Conservation (phyloP, 2,888 invertebrate genomes). For the Cantharis rustica region DNA sequence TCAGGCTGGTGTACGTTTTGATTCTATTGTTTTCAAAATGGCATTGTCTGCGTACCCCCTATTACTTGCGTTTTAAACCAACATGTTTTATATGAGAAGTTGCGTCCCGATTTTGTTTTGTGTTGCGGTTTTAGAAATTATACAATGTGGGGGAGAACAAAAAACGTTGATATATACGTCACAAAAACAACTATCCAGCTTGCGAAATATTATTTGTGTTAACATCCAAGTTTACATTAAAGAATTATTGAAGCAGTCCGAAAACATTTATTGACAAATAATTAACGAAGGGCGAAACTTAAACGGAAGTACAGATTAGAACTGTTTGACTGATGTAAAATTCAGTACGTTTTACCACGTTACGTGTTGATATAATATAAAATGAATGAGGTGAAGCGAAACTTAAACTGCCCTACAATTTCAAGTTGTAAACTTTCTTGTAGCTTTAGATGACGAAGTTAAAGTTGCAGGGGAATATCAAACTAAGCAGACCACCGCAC, state of each 20-base stretch:
- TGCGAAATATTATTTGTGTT: constrained; percentile 8
- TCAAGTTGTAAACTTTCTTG: constrained; percentile 14
- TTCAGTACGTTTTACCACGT: constrained; percentile 32
- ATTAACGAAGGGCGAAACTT: constrained; percentile 29
- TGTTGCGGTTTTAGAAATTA: constrained; percentile 3
- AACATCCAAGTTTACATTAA: constrained; percentile 9
- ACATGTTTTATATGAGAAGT: constrained; percentile 25
- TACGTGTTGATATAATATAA: constrained; percentile 31
- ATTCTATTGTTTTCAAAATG: constrained; percentile 35
- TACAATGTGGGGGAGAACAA: background rate
- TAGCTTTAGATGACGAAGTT: constrained; percentile 2
- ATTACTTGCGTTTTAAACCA: constrained; percentile 30
- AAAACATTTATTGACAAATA: constrained; percentile 21
- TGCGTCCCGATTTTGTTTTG: constrained; percentile 14
- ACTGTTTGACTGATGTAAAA: constrained; percentile 41
- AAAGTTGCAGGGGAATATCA: background rate
- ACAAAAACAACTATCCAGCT: constrained; percentile 1
- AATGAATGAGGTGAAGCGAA: constrained; percentile 31
- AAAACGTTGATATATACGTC: background rate
- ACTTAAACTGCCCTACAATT: constrained; percentile 17
- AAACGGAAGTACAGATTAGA: constrained; percentile 39
- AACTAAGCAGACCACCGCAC: constrained; percentile 15
- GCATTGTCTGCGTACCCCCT: constrained; percentile 34
- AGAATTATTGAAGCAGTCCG: constrained; percentile 7
- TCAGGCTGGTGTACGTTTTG: constrained; percentile 27